These are phyloP conservation scores for Buceros bicornis DNA, from an alignment of 2,797 vertebrate genomes.

Conservation along the genomic window DNA sequence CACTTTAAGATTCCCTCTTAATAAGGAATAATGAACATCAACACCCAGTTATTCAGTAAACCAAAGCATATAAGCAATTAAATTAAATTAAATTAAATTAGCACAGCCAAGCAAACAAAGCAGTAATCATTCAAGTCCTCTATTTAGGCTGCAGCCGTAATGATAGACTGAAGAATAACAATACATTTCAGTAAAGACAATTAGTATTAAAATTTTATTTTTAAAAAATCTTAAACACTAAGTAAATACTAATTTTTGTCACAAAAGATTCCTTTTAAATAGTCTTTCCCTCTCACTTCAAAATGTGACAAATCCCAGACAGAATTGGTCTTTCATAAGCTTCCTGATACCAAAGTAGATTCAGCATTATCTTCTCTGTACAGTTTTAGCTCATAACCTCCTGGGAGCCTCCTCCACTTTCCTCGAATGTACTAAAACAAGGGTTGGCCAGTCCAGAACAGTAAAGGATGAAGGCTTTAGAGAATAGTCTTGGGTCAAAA, in stretches of 20 bases:
- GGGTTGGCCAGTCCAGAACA: constrained; percentile 42
- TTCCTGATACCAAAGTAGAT: not conserved
- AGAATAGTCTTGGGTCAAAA: constrained; percentile 79
- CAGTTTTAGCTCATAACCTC: constrained; percentile 21
- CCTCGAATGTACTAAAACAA: not conserved
- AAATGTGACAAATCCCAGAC: constrained; percentile 59
- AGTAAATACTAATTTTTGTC: constrained; percentile 28
- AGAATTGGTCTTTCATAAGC: constrained; percentile 39
- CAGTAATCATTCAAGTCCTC: constrained; percentile 70
- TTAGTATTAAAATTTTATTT: constrained; percentile 65
- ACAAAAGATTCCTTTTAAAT: constrained; percentile 16
- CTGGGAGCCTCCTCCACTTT: constrained; percentile 34
- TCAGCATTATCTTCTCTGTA: constrained; percentile 42
- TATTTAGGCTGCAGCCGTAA: constrained; percentile 64
- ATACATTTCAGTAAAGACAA: constrained; percentile 64
- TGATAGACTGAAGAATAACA: constrained; percentile 64
- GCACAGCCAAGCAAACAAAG: constrained; percentile 80
- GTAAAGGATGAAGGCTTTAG: constrained; percentile 67
- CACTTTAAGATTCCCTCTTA: constrained; percentile 74
- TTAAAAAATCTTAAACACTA: constrained; percentile 32
- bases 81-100: constrained; percentile 82
- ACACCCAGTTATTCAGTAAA: constrained; percentile 82
- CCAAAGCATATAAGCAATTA: constrained; percentile 78
- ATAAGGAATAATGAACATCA: constrained; percentile 80
- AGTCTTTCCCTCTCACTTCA: constrained; percentile 46